Evolutionary conservation across 2,113 vertebrate genomes (phyloP).

Genomic region (Peromyscus polionotus): DNA sequence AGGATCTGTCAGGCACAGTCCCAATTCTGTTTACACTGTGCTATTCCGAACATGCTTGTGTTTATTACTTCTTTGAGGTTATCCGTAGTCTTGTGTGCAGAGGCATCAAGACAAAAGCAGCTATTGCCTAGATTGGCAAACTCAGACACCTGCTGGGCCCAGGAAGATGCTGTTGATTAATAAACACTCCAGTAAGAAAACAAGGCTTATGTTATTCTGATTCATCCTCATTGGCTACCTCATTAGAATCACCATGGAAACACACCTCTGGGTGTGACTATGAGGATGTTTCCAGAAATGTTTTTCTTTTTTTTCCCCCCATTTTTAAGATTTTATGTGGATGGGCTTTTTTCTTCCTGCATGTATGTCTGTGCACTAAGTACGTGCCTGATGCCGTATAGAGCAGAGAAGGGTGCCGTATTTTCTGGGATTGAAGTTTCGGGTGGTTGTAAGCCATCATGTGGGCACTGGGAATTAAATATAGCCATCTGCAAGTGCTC

Average conservation of each 20-base stretch:
- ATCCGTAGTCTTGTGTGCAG: not conserved
- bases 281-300: not conserved
- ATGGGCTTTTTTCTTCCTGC: not conserved
- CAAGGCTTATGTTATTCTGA: not conserved
- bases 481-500: not conserved
- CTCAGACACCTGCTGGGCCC: not conserved
- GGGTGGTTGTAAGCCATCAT: no score
- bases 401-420: not conserved
- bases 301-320: not conserved
- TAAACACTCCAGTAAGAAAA: not conserved
- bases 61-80: conserved; percentile 18
- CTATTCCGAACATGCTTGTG: not conserved
- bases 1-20: not conserved
- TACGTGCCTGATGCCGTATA: not conserved
- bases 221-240: not conserved
- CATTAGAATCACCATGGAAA: not conserved
- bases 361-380: not conserved
- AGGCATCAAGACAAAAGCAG: conserved; percentile 3
- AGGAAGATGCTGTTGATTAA: conserved; percentile 15
- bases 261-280: not conserved
- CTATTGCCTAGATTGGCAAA: conserved; percentile 13
- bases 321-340: not conserved
- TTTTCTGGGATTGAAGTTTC: not conserved
- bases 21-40: not conserved
- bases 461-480: not conserved